Conservation (phyloP, 2,888 invertebrate genomes). For the Phortica okadai region DNA sequence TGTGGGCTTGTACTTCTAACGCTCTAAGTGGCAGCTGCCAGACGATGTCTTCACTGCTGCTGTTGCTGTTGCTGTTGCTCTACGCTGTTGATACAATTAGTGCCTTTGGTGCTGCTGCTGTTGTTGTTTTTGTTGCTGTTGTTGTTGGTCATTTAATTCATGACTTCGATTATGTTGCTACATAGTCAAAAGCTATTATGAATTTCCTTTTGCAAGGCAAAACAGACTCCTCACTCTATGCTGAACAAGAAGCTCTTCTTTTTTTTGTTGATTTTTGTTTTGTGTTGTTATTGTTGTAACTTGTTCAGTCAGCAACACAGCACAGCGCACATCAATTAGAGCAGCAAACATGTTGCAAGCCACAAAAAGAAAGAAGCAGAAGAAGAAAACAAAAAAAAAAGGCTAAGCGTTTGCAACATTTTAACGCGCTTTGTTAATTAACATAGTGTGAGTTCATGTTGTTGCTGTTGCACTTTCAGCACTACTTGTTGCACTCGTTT, state of each 20-base stretch:
- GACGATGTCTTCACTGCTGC: conserved; percentile 6
- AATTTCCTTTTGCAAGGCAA: conserved; percentile 15
- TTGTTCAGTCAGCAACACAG: conserved; percentile 8
- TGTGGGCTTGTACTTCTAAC: conserved; percentile 34
- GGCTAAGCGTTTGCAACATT: conserved; percentile 14
- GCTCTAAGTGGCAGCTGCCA: conserved; percentile 25
- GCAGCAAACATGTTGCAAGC: conserved; percentile 14
- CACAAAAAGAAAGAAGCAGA: neutral
- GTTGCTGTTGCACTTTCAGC: conserved; percentile 32
- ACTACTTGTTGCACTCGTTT: neutral
- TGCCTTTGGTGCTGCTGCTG: conserved; percentile 35
- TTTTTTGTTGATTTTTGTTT: conserved; percentile 22
- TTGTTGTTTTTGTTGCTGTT: conserved; percentile 2
- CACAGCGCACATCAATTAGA: conserved; percentile 1
- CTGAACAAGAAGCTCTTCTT: conserved; percentile 9
- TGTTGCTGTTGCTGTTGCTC: neutral
- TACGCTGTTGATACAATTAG: conserved; percentile 58
- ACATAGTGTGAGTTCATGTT: conserved; percentile 40
- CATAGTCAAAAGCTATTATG: conserved; percentile 4
- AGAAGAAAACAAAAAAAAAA: neutral
- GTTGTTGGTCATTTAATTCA: conserved; percentile 32
- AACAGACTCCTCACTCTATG: conserved; percentile 17
- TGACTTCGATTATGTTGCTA: conserved; percentile 21
- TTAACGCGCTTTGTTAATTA: conserved; percentile 45
- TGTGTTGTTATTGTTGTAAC: conserved; percentile 9